These are phyloP conservation scores for Hyposoter didymator DNA, from an alignment of 2,888 invertebrate genomes.

Conservation along the genomic window DNA sequence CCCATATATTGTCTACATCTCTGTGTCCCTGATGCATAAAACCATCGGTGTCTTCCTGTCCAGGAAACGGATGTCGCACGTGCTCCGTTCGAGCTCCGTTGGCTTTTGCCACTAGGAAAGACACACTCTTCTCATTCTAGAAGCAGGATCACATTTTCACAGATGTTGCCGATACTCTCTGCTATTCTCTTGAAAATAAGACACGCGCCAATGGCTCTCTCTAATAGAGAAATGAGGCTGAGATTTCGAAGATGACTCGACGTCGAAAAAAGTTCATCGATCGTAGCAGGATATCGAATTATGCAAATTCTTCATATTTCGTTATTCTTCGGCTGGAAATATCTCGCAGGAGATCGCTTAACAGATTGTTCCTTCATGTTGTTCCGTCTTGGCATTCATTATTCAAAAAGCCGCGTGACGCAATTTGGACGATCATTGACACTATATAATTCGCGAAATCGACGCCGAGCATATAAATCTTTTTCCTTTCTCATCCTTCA, in stretches of 20 bases:
- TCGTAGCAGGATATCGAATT: not conserved
- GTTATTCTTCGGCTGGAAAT: conserved; percentile 8
- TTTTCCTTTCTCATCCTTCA: conserved; percentile 41
- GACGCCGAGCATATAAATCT: conserved; percentile 21
- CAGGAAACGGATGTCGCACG: conserved; percentile 68
- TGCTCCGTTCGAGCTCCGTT: conserved; percentile 46
- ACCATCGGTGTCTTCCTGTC: conserved; percentile 39
- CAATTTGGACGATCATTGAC: conserved; percentile 63
- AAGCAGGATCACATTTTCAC: conserved; percentile 46
- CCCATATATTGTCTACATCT: conserved; percentile 2
- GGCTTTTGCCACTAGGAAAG: conserved; percentile 32
- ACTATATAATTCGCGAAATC: conserved; percentile 45
- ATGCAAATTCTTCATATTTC: not conserved
- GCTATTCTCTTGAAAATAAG: conserved; percentile 18
- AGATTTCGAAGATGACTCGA: not conserved
- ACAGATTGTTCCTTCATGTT: conserved; percentile 23
- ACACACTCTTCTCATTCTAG: not conserved
- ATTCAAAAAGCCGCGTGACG: conserved; percentile 41
- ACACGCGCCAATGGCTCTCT: conserved; percentile 20
- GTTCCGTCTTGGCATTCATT: conserved; percentile 44
- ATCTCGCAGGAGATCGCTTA: conserved; percentile 22
- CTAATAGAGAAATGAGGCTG: not conserved
- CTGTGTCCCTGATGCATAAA: conserved; percentile 44
- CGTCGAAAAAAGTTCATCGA: not conserved
- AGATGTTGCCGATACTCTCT: conserved; percentile 41